These are phyloP conservation scores for Arbacia lixula DNA, from an alignment of 53 echinoderm and acorn worm genomes.

Conservation along the genomic window DNA sequence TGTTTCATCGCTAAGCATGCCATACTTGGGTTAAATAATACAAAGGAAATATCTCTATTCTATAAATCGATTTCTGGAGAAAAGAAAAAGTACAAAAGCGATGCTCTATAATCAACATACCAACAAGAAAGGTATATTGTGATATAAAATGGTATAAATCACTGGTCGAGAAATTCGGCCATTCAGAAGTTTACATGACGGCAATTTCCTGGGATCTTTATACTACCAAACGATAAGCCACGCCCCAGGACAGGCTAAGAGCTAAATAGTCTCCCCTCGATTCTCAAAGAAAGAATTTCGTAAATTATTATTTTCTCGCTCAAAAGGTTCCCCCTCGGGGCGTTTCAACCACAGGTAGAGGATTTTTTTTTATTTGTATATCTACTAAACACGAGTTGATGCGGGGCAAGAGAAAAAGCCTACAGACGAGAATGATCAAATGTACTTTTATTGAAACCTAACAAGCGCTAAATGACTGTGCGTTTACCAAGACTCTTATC, in stretches of 20 bases:
- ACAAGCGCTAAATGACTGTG: constrained; percentile 35
- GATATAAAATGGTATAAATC: background rate
- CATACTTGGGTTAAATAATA: too few species aligned
- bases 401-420: too few species aligned
- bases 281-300: constrained; percentile 27
- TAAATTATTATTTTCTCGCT: constrained; percentile 31
- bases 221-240: background rate
- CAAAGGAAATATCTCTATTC: too few species aligned
- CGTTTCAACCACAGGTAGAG: too few species aligned
- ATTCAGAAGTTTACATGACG: constrained; percentile 22
- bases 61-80: too few species aligned
- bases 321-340: constrained; percentile 18
- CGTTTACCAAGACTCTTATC: constrained; percentile 25
- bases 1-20: too few species aligned
- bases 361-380: too few species aligned
- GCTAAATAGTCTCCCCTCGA: constrained; percentile 2
- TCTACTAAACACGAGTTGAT: too few species aligned
- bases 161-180: constrained; percentile 15
- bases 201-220: constrained; percentile 33
- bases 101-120: too few species aligned
- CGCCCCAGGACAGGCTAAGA: constrained; percentile 12
- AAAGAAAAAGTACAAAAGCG: too few species aligned
- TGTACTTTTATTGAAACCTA: constrained; percentile 43
- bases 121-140: too few species aligned
- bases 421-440: background rate